These are phyloP conservation scores for Phytoseiulus persimilis DNA, from an alignment of 2,888 invertebrate genomes.

Conservation along the genomic window DNA sequence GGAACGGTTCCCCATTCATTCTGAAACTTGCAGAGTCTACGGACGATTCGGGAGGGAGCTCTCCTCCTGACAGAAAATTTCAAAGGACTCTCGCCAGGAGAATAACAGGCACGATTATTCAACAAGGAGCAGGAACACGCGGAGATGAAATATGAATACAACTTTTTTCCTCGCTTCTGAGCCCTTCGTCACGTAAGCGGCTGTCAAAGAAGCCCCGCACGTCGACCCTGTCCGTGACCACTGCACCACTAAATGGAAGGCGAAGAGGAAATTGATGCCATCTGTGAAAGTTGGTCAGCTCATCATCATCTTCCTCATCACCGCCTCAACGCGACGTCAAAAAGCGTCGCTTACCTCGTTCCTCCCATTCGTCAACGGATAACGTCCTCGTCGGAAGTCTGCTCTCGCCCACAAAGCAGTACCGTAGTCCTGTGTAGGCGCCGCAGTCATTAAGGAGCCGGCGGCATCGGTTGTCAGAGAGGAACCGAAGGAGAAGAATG, in stretches of 20 bases:
- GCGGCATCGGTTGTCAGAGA: neutral
- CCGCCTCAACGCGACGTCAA: neutral
- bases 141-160: too few relatives aligned
- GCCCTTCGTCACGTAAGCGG: too few relatives aligned
- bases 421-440: neutral
- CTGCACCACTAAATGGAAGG: neutral
- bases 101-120: too few relatives aligned
- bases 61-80: too few relatives aligned
- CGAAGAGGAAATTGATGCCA: neutral
- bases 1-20: neutral
- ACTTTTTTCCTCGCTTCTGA: too few relatives aligned
- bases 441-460: neutral
- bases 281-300: neutral
- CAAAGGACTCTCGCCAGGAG: too few relatives aligned
- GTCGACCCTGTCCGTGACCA: too few relatives aligned
- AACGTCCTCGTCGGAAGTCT: neutral
- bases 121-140: too few relatives aligned
- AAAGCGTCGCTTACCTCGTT: neutral
- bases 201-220: too few relatives aligned
- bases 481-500: neutral
- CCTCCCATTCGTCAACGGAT: neutral
- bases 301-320: neutral
- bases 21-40: neutral
- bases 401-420: neutral
- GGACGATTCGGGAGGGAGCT: too few relatives aligned